Percentiles rank a stretch among this genome's conserved stretches.
phyloP scores from a whole-genome alignment of 2,113 vertebrate genomes.

The Cathartes aura region DNA sequence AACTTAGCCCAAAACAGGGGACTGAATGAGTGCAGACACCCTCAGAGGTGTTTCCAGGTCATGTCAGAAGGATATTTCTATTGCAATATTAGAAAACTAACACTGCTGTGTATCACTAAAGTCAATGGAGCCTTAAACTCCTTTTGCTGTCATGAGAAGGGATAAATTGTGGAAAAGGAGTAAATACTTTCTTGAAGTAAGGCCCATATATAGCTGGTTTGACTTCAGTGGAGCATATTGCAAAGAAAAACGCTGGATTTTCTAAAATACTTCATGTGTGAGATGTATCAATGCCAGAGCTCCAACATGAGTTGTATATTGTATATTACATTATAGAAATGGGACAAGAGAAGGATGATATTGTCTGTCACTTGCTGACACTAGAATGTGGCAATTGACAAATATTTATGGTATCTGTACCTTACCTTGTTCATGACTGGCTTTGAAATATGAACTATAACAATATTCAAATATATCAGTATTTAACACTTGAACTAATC shows the following conservation, averaged over 20 bases:
- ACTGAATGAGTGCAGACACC: not conserved
- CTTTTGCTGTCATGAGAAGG: not conserved
- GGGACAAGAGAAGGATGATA: not conserved
- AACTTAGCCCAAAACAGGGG: not conserved
- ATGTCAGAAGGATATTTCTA: not conserved
- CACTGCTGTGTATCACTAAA: not conserved
- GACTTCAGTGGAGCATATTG: not conserved
- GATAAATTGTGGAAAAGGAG: not conserved
- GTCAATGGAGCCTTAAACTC: not conserved
- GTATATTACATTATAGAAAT: not conserved
- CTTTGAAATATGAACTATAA: not conserved
- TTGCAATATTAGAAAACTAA: not conserved
- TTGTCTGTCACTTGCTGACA: not conserved
- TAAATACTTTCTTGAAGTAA: not conserved
- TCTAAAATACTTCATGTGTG: not conserved
- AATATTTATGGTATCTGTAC: not conserved
- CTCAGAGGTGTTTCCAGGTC: not conserved
- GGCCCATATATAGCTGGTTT: not conserved
- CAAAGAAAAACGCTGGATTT: not conserved
- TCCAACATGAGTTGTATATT: not conserved
- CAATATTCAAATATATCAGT: not conserved
- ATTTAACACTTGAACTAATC: not conserved
- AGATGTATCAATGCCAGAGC: not conserved
- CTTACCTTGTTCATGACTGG: not conserved
- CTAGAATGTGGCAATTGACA: not conserved